Evolutionary conservation across 2,888 invertebrate genomes (phyloP), one percentile per base, ranked within the genome.

Genomic region (Dasysyrphus tricinctus): DNA sequence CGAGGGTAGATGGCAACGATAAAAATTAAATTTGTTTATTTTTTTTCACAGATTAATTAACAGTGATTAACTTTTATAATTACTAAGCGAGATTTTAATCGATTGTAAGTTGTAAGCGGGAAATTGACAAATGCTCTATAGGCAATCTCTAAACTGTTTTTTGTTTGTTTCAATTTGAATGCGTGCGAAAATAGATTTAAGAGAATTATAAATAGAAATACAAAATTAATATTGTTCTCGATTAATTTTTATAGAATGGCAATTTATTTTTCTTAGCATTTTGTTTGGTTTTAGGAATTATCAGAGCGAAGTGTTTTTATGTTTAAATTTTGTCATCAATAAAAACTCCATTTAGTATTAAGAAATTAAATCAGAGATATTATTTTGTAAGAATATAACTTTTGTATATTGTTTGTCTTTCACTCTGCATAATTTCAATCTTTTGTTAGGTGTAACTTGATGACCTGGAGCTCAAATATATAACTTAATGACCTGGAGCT

Each of bases 21-120:
- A 77, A 74, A 19, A 56, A 69, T 63, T 59, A 1, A 34, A 32
- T 11, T 61, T 39, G 61, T 24, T 78, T 61, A 5, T n/a, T 63
- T 77, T 2, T 24, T 24, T 24, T 24, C 19, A 56, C 14, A 61
- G 61, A 80, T 85, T 69, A 80, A 80, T 85, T 85, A 80, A 76
- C 11, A 29, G 67, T 29, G 59, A 73, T 85, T 73, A 80, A 59
- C 1, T 37, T 42, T 63, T 51, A 47, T 63, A 51, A 47, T 16
- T 47, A 6, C 3, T n/a, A n/a, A 44, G n/a, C 2, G 3, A 14
- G 14, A 70, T 83, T 79, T 34, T 63, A n/a, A 44, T 24, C 14
- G 42, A 29, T 32, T 32, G 32, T 32, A 32, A 32, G 24, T 32
- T 61, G 51, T 24, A 74, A 51, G 54, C 24, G 61, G 42, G 54